A percentile compares a stretch with the other conserved stretches of the same genome.
These are phyloP conservation scores for Cliona cf. orientalis DNA, from an alignment of 37 sponge, comb jelly and placozoan species.

Conservation along the genomic window DNA sequence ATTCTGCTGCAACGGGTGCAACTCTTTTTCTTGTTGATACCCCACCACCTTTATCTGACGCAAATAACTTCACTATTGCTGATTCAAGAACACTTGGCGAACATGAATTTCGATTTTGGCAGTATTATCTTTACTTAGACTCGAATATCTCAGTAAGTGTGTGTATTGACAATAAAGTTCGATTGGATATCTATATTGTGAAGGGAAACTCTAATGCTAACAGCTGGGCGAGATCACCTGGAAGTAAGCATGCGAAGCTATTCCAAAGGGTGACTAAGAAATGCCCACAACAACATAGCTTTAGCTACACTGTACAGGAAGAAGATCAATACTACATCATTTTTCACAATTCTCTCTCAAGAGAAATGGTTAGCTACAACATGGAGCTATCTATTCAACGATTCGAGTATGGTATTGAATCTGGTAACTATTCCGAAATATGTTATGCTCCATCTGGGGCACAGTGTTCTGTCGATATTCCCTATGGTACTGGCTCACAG, in stretches of 20 bases:
- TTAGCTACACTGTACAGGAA: background rate
- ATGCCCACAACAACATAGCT: background rate
- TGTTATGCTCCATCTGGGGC: background rate
- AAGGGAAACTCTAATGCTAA: background rate
- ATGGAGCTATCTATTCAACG: background rate
- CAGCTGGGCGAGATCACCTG: background rate
- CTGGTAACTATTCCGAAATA: background rate
- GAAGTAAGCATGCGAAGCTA: background rate
- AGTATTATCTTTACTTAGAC: background rate
- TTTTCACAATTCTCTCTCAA: background rate
- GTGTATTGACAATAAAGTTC: background rate
- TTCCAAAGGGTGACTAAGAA: background rate
- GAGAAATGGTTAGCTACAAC: background rate
- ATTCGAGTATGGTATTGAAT: background rate
- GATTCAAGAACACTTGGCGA: background rate
- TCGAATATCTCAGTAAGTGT: background rate
- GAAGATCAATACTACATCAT: background rate
- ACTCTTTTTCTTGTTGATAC: background rate
- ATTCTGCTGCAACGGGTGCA: too few species aligned
- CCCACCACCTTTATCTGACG: background rate
- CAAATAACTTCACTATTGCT: background rate
- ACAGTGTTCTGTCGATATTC: background rate
- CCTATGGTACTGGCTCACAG: background rate
- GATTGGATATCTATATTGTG: background rate
- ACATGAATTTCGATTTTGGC: background rate